Base-by-base conservation (phyloP, 2,888 invertebrate species). In the Drosophila subquinaria region DNA sequence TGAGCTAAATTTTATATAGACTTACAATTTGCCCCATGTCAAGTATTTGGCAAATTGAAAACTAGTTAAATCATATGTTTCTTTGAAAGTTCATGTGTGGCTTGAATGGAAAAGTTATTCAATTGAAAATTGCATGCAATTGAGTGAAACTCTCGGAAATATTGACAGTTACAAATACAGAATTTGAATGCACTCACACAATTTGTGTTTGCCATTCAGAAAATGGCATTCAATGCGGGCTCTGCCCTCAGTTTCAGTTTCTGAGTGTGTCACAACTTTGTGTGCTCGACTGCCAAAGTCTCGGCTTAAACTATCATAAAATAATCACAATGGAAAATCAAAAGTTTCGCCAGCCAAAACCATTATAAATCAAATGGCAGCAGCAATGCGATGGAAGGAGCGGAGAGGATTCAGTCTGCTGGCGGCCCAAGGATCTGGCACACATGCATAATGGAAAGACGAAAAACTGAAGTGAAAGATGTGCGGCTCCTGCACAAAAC, bases 271-370 rank as follows among this genome's bases (percentile, higher is more conserved):
- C 67, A 52, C 62, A 76, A 73, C 13, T 76, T 74, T 64, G 6
- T 62, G 53, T 60, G 53, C n/a, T n/a, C 35, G 43, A 53, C 60
- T 67, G 52, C 43, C 66, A 57, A 71, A 68, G 74, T 65, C 77
- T 71, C 53, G 60, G 77, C 83, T 70, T 77, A 75, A 83, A 69
- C 81, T 80, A 83, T 83, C 81, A 83, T 75, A 86, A 83, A 83
- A 86, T 87, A 79, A 81, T 83, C 89, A 85, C 84, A 83, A 86
- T 86, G 79, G 64, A 73, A 86, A 83, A 74, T 73, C 76, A 83
- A 83, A 85, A 85, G 73, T 88, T 88, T 81, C 48, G 67, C 72
- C 60, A 33, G 61, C 60, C 60, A 47, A 68, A 76, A 55, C 63
- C 64, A 76, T 69, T 79, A 82, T 84, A 84, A 84, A 84, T 84